Percentiles rank a stretch among this genome's conserved stretches.
Conservation (phyloP, 2,113 vertebrate genomes). For the Natator depressus region DNA sequence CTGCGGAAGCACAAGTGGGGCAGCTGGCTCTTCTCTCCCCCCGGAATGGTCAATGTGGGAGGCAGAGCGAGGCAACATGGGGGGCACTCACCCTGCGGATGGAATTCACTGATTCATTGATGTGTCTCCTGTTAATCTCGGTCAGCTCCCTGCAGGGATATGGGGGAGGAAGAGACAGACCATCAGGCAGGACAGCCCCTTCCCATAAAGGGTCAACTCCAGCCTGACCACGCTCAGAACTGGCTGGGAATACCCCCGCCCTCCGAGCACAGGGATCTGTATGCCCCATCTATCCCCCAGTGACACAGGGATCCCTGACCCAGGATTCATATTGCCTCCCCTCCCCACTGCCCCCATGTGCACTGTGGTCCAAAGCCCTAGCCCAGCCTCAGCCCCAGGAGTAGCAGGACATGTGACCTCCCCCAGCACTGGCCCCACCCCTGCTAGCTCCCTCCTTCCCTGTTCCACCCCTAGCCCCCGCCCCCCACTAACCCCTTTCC, state of each 20-base stretch:
- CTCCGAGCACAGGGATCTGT: not conserved
- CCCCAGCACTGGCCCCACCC: not conserved
- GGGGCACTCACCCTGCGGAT: constrained; percentile 79
- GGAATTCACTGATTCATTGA: constrained; percentile 84
- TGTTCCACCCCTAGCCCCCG: too few relatives aligned
- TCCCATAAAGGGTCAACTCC: not conserved
- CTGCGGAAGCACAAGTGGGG: not conserved
- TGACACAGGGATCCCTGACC: too few relatives aligned
- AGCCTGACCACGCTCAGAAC: too few relatives aligned
- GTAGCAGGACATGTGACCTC: too few relatives aligned
- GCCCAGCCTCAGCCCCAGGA: too few relatives aligned
- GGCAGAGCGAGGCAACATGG: not conserved
- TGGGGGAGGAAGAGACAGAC: not conserved
- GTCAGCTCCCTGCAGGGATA: constrained; percentile 77
- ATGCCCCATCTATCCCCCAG: not conserved
- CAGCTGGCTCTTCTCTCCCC: not conserved
- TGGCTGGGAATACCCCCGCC: too few relatives aligned
- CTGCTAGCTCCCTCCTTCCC: not conserved
- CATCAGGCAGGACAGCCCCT: not conserved
- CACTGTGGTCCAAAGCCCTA: not conserved
- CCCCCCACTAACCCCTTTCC: not conserved
- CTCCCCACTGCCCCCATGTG: not conserved
- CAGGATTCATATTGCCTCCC: not conserved
- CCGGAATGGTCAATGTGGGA: not conserved
- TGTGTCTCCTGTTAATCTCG: constrained; percentile 90